These are phyloP conservation scores for Varecia variegata DNA, from an alignment of 2,797 vertebrate genomes.

Conservation along the genomic window DNA sequence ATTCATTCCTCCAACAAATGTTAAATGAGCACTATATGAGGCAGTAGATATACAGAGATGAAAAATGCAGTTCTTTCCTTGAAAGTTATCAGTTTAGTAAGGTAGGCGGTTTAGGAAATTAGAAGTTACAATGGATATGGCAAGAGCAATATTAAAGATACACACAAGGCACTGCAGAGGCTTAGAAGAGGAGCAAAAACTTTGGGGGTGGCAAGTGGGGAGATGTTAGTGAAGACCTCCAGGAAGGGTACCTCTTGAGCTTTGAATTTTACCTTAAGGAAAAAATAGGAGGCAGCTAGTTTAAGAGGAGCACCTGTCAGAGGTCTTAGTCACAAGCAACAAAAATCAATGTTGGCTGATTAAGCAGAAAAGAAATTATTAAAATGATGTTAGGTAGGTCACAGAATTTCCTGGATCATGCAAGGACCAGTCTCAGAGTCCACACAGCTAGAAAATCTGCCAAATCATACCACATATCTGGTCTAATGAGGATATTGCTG, in stretches of 20 bases:
- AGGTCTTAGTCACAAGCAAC: slow-evolving; percentile 17
- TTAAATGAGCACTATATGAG: neutral
- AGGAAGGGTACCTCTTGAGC: neutral
- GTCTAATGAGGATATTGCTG: neutral
- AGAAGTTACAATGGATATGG: neutral
- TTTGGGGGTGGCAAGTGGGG: neutral
- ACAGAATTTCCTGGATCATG: neutral
- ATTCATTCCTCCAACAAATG: neutral
- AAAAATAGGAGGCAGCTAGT: neutral
- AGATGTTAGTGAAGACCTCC: neutral
- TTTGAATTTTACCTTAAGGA: neutral
- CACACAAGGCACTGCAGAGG: neutral
- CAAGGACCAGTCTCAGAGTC: neutral
- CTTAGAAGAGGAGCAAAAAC: neutral
- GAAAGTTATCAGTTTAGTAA: neutral
- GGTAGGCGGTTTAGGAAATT: neutral
- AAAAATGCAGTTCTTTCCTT: neutral
- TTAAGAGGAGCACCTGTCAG: neutral
- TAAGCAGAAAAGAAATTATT: neutral
- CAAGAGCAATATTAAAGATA: neutral
- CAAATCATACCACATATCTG: neutral
- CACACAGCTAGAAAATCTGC: neutral
- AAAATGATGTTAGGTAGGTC: slow-evolving; percentile 7
- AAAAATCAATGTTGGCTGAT: neutral
- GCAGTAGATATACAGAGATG: neutral